These are phyloP conservation scores for Nothura maculosa DNA, from an alignment of 2,797 vertebrate species.

Conservation along the genomic window DNA sequence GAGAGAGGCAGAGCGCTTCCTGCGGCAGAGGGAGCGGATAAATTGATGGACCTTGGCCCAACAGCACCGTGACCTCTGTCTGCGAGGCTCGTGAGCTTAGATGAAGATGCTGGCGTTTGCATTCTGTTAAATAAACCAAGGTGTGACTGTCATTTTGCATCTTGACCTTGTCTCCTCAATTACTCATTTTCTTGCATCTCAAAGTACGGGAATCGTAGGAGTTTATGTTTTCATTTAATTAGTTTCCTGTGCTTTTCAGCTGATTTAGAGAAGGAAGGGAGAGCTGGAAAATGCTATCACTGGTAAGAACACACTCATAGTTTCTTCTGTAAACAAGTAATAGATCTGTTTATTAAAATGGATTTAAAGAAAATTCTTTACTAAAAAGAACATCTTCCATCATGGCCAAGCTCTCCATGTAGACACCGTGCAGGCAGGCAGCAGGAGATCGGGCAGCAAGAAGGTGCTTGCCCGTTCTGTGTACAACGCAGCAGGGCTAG, in stretches of 20 bases:
- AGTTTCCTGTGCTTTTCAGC: neutral
- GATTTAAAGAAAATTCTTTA: neutral
- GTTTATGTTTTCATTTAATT: constrained; percentile 31
- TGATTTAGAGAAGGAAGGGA: neutral
- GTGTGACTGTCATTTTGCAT: neutral
- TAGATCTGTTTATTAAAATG: neutral
- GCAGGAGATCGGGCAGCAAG: neutral
- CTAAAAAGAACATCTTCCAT: neutral
- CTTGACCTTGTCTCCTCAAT: neutral
- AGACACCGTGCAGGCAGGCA: neutral
- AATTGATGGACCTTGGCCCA: neutral
- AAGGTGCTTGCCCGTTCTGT: fast-evolving
- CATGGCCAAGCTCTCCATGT: neutral
- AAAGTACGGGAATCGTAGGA: neutral
- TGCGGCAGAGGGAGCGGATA: neutral
- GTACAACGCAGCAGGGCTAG: neutral
- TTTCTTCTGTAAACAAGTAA: neutral
- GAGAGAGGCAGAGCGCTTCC: neutral
- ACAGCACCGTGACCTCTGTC: neutral
- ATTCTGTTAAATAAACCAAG: neutral
- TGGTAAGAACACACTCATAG: neutral
- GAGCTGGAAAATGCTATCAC: neutral
- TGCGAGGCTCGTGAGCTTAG: neutral
- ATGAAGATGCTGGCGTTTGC: neutral
- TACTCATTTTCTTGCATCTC: neutral